Percentiles rank a stretch among this genome's conserved stretches.
These are phyloP conservation scores for Mythimna loreyi DNA, from an alignment of 2,888 invertebrate genomes.

Conservation along the genomic window DNA sequence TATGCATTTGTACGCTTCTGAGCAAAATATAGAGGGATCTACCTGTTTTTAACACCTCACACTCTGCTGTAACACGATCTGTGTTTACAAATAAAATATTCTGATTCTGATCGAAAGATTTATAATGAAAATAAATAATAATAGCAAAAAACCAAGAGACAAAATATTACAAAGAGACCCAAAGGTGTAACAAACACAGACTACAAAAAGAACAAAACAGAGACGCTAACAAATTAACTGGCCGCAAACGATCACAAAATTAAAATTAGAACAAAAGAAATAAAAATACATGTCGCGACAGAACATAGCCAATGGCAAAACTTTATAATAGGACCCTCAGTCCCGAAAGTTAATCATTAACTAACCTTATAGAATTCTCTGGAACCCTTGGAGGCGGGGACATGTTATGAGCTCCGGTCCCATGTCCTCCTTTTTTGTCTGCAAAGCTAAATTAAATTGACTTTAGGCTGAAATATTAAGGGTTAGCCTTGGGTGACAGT, in stretches of 20 bases:
- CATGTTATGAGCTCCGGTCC: conserved; percentile 80
- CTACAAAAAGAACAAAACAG: conserved; percentile 11
- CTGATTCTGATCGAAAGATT: too few relatives aligned
- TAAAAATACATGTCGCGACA: conserved; percentile 62
- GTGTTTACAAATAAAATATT: too few relatives aligned
- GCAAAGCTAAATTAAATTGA: conserved; percentile 86
- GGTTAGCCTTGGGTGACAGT: conserved; percentile 71
- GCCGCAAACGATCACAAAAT: conserved; percentile 46
- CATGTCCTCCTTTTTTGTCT: conserved; percentile 81
- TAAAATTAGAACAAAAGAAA: conserved; percentile 53
- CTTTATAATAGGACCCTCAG: conserved; percentile 70
- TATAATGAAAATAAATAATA: background rate
- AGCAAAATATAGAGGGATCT: too few relatives aligned
- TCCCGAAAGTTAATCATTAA: conserved; percentile 80
- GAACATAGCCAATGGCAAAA: conserved; percentile 76
- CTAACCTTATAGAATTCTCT: conserved; percentile 77
- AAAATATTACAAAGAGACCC: background rate
- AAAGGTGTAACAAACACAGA: background rate
- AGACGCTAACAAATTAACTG: conserved; percentile 44
- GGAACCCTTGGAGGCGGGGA: conserved; percentile 82
- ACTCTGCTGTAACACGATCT: too few relatives aligned
- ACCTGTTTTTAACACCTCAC: too few relatives aligned
- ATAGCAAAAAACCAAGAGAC: background rate
- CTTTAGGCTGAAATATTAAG: conserved; percentile 71
- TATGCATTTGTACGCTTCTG: too few relatives aligned